A percentile compares a stretch with the other conserved stretches of the same genome.
Evolutionary conservation across 2,888 invertebrate species (phyloP).

Genomic region (Acronicta alni): DNA sequence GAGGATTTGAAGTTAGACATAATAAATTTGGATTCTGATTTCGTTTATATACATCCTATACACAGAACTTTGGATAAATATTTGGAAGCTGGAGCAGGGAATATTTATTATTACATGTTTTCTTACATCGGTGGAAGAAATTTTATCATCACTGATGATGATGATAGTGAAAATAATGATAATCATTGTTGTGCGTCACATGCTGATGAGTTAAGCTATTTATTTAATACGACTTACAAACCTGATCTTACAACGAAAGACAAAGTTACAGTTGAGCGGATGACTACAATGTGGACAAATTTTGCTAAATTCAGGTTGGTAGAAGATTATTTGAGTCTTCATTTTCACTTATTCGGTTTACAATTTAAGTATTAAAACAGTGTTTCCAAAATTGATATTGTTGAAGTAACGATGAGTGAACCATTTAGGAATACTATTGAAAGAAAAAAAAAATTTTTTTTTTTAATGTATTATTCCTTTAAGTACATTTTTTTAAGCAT

Average conservation of each 20-base stretch:
- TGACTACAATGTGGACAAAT: slow-evolving; percentile 80
- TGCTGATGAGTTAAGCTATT: slow-evolving; percentile 71
- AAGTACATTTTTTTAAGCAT: too few relatives aligned
- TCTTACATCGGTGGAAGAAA: slow-evolving; percentile 52
- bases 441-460: too few relatives aligned
- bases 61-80: slow-evolving; percentile 65
- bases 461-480: too few relatives aligned
- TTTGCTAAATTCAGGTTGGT: slow-evolving; percentile 76
- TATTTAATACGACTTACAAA: slow-evolving; percentile 61
- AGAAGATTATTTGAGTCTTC: not conserved
- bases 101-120: slow-evolving; percentile 74
- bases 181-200: slow-evolving; percentile 62
- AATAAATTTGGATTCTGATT: slow-evolving; percentile 70
- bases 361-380: too few relatives aligned
- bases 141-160: slow-evolving; percentile 49
- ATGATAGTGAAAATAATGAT: slow-evolving; percentile 18
- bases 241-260: slow-evolving; percentile 59
- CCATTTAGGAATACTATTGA: too few relatives aligned
- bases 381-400: not conserved
- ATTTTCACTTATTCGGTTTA: not conserved
- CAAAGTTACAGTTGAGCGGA: slow-evolving; percentile 66
- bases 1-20: slow-evolving; percentile 52
- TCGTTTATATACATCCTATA: slow-evolving; percentile 64
- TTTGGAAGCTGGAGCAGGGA: slow-evolving; percentile 54
- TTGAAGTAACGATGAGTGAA: too few relatives aligned